Base-by-base conservation (phyloP, 2,888 invertebrate genomes). In the Julus scanicus region DNA sequence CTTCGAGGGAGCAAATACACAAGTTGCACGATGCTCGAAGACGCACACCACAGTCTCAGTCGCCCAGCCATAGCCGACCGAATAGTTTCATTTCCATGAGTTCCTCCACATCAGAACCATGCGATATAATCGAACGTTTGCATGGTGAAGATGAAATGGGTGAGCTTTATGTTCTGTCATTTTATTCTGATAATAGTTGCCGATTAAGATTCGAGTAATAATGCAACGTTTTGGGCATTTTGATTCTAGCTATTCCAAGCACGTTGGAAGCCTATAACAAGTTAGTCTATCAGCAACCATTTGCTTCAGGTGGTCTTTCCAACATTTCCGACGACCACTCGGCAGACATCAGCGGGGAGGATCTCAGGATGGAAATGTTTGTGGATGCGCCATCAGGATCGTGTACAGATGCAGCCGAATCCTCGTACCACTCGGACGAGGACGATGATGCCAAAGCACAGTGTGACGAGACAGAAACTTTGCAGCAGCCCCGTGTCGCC, bases 1-100 rank as follows among this genome's bases (percentile, higher is more conserved):
- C 94, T 91, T 94, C 95, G 89, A 94, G 95, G 90, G 96, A 96
- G 92, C 94, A 95, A 89, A 90, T 92, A 8, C 90, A 90, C 63
- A 89, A 88, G 83, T 63, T 90, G 37, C 90, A 90, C 53, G 90
- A 90, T 88, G 88, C 89, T 20, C 89, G 90, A 44, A 87, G 90
- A 9, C 88, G 90, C 53, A 90, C 90, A 53, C 84, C 89, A 9
- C 83, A 89, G 29, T 89, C 90, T 37, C 90, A 89, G 57, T 90
- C 90, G 29, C 89, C 90, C 9, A 89, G 89, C 80, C 90, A 91
- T 57, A 91, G 91, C 20, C 90, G 91, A 39, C 91, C 91, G 20
- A 91, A 90, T 89, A 91, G 91, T 89, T 91, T 90, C 89, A 89
- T 91, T 15, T 91, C 91, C 9, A 89, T 90, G 20, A 90, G 90